Evolutionary conservation across 1,140 invertebrate species (phyloP).

Genomic region (Tetramorium parvispinum): DNA sequence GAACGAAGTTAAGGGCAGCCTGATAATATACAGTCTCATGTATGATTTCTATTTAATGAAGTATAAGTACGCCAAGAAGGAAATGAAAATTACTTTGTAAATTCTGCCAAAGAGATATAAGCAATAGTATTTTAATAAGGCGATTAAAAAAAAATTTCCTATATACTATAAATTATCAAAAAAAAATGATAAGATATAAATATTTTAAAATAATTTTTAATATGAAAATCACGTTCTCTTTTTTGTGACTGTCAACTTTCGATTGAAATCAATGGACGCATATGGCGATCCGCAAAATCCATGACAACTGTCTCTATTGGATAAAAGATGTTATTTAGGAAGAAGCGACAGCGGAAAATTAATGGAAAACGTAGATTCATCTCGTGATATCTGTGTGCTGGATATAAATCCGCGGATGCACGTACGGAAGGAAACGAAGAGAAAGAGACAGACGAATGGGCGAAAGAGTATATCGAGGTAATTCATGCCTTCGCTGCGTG

Average conservation of each 20-base stretch:
- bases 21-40: background rate
- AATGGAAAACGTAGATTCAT: conserved; percentile 29
- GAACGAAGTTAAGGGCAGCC: background rate
- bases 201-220: background rate
- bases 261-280: background rate
- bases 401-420: background rate
- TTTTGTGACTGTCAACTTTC: background rate
- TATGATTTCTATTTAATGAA: background rate
- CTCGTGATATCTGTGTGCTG: background rate
- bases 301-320: background rate
- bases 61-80: background rate
- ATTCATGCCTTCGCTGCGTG: conserved; percentile 69
- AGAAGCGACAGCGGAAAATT: conserved; percentile 27
- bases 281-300: background rate
- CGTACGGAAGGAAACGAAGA: conserved; percentile 2
- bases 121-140: background rate
- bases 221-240: background rate
- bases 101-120: background rate
- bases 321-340: background rate
- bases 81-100: background rate
- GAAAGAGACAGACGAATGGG: conserved; percentile 5
- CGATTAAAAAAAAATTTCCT: background rate
- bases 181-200: background rate
- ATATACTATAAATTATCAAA: background rate
- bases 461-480: conserved; percentile 74